Percentiles rank a stretch among this genome's conserved stretches.
Evolutionary conservation across 2,113 vertebrate species (phyloP).

Genomic region (Corythoichthys haematopterus): DNA sequence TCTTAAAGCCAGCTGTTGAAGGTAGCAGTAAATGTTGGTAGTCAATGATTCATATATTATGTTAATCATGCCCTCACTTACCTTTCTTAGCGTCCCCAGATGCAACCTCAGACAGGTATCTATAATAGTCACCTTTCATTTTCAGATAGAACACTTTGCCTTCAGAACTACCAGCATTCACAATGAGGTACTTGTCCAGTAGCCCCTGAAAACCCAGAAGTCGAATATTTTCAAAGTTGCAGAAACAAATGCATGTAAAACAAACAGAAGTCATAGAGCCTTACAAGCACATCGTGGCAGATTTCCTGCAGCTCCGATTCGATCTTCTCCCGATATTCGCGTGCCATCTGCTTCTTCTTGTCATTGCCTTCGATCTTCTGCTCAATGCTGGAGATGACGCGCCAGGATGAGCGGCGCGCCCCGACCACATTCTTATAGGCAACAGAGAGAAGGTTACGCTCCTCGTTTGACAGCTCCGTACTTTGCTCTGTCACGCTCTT

Average conservation of each 20-base stretch:
- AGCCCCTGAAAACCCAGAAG: conserved; percentile 76
- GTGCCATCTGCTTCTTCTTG: conserved; percentile 95
- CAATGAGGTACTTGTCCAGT: conserved; percentile 92
- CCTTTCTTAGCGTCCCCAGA: conserved; percentile 89
- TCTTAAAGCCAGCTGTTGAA: too few species aligned
- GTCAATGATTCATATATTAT: neutral
- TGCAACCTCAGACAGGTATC: conserved; percentile 98
- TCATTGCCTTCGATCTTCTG: conserved; percentile 95
- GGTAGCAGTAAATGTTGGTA: too few species aligned
- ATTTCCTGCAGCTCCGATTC: conserved; percentile 92
- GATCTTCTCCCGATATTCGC: conserved; percentile 94
- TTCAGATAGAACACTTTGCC: conserved; percentile 99
- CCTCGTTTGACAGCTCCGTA: conserved; percentile 90
- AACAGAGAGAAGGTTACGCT: conserved; percentile 94
- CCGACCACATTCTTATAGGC: conserved; percentile 99
- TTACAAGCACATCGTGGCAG: conserved; percentile 96
- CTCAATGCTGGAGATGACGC: conserved; percentile 98
- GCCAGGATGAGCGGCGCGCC: conserved; percentile 96
- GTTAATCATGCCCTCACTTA: conserved; percentile 62
- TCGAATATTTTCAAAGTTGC: conserved; percentile 1
- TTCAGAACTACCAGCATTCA: conserved; percentile 83
- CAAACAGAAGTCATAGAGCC: conserved; percentile 17
- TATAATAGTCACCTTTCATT: conserved; percentile 99
- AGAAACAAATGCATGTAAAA: neutral
- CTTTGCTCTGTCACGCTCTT: conserved; percentile 93